Base-by-base conservation (phyloP, 2,113 vertebrate species). In the Coreoperca whiteheadi region DNA sequence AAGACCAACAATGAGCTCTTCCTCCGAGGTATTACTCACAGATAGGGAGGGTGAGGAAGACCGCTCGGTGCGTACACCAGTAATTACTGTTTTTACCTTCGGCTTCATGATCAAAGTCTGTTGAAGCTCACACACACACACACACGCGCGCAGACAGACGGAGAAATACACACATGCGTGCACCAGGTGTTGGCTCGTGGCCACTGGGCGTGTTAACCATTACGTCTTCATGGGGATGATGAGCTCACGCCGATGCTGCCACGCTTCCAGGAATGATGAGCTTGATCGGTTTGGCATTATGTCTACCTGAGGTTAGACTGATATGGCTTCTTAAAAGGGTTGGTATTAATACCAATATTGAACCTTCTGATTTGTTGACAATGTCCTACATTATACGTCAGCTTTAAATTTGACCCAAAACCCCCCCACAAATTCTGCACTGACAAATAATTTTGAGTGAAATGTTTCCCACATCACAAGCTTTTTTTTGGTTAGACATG, bases 31-130 rank as follows among this genome's bases (percentile, higher is more conserved):
- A 81, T 92, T 85, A 90, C 70, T 90, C 92, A 93, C 77, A 73
- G 74, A 73, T 72, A 53, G 65, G 71, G 74, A 81, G 86, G 83
- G 63, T 50, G 74, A 87, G 78, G 83, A 85, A 87, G 69, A 87
- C 53, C 59, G 5, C 90, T 92, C 87, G 90, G 89, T 84, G 82
- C 87, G 92, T 82, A 93, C 93, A 86, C 85, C 82, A 56, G 84
- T 95, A 95, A 95, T 95, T 77, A 95, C 92, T 95, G 93, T 94
- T 96, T 95, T 95, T 94, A 88, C 85, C 81, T 81, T 72, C 71
- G 25, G 79, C 86, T 79, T 70, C 53, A 21, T 90, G 93, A 96
- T 97, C 95, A 97, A 97, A 97, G 95, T 85, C 88, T 87, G 57
- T 53, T 73, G 30, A 80, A 88, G 82, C 85, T 74, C 59, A 32